Conservation (phyloP, 2,888 invertebrate genomes). For the Cataglyphis rosenhaueri region DNA sequence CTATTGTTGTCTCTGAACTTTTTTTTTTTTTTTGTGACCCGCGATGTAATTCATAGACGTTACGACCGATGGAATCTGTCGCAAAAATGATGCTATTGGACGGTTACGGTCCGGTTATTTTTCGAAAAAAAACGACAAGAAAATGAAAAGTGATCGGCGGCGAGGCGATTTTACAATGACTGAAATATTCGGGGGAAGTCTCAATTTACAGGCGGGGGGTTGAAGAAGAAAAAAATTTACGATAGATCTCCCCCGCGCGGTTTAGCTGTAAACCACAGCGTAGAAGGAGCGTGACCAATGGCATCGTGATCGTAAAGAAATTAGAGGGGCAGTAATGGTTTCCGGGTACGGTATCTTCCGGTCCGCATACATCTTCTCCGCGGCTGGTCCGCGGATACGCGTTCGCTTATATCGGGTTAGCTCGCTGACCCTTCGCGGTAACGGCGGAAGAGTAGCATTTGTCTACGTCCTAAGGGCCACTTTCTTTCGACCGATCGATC, state of each 20-base stretch:
- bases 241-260: conserved; percentile 59
- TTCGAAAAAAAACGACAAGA: neutral
- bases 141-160: neutral
- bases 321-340: conserved; percentile 84
- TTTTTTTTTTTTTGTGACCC: neutral
- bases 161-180: conserved; percentile 7
- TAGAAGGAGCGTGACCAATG: conserved; percentile 83
- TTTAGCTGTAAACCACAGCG: conserved; percentile 75
- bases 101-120: neutral
- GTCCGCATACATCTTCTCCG: conserved; percentile 83
- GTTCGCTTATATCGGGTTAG: conserved; percentile 67
- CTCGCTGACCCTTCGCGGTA: conserved; percentile 74
- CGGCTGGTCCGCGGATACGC: conserved; percentile 72
- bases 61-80: neutral
- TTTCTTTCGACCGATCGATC: conserved; percentile 49
- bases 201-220: conserved; percentile 47
- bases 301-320: conserved; percentile 85
- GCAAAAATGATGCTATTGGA: conserved; percentile 12
- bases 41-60: neutral
- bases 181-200: conserved; percentile 39
- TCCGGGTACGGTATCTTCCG: conserved; percentile 84
- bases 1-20: neutral
- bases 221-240: conserved; percentile 26
- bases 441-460: conserved; percentile 74
- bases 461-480: conserved; percentile 66